Base-by-base conservation (phyloP, 2,888 invertebrate species). In the Acanthosepion esculentum region DNA sequence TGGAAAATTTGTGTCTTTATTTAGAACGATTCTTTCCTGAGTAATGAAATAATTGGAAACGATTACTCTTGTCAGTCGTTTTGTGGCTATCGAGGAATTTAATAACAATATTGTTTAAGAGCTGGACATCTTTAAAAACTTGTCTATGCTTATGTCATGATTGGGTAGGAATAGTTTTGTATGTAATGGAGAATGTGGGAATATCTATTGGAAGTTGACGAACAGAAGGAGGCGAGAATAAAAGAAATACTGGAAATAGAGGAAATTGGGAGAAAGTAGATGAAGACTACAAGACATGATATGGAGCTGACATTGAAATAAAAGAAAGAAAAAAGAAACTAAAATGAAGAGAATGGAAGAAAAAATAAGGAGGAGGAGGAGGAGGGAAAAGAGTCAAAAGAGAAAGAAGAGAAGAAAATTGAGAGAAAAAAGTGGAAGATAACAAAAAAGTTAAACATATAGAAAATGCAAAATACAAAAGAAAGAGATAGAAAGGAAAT, bases 1-100 rank as follows among this genome's bases (percentile, higher is more conserved):
- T 78, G 15, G 78, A 78, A 78, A 33, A n/a, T 78, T 8, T 78
- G 78, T n/a, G 78, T 78, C 78, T 78, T 78, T 78, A 78, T 78
- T 78, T 78, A 5, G 64, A 64, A 64, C 64, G 18, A 78, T 78
- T n/a, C 78, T 78, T 78, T 78, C 0, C 78, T n/a, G 15, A 18
- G n/a, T n/a, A n/a, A n/a, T 64, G 78, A 78, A 78, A 33, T 78
- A 78, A 78, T 78, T 78, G 78, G 78, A 78, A 78, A 78, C 78
- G 78, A 78, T 78, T n/a, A 78, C n/a, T 78, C n/a, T 15, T 2
- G 15, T 78, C 10, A 33, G n/a, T 78, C n/a, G 33, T 78, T 78
- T 78, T 78, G 78, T 78, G 78, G 78, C 78, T 78, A 78, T 78
- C 33, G n/a, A 33, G 78, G 78, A 78, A 78, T 78, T 78, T 78